Conservation (phyloP, 2,113 vertebrate genomes). For the Sceloporus undulatus region DNA sequence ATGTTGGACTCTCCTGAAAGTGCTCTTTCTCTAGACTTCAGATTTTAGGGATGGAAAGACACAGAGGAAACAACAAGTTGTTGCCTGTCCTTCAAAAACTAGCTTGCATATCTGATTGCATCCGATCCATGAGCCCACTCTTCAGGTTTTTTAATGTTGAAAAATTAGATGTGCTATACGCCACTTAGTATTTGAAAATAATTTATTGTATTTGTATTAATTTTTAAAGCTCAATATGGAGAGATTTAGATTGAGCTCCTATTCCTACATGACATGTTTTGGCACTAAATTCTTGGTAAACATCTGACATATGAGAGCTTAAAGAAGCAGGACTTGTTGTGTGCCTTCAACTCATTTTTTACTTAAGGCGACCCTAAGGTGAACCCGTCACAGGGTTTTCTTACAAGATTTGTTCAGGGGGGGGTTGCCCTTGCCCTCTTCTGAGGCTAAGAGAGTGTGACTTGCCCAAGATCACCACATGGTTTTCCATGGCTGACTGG, state of each 20-base stretch:
- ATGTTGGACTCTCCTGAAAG: not conserved
- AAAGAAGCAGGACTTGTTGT: not conserved
- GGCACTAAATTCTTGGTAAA: not conserved
- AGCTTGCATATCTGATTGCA: not conserved
- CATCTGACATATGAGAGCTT: not conserved
- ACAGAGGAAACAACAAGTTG: not conserved
- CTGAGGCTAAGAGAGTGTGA: too few relatives aligned
- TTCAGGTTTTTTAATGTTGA: not conserved
- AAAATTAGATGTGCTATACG: not conserved
- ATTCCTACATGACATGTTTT: not conserved
- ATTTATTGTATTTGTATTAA: not conserved
- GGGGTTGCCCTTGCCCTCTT: too few relatives aligned
- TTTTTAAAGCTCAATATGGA: not conserved
- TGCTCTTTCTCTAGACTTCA: not conserved
- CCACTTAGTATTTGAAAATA: not conserved
- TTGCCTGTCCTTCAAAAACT: not conserved
- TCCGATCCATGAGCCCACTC: not conserved
- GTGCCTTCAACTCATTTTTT: too few relatives aligned
- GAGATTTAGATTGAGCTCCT: not conserved
- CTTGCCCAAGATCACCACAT: too few relatives aligned
- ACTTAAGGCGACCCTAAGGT: too few relatives aligned
- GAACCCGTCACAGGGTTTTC: too few relatives aligned
- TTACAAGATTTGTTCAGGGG: too few relatives aligned
- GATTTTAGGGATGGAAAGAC: not conserved
- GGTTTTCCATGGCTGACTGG: too few relatives aligned